Base-by-base conservation (phyloP, 2,888 invertebrate species). In the Cosmia trapezina region DNA sequence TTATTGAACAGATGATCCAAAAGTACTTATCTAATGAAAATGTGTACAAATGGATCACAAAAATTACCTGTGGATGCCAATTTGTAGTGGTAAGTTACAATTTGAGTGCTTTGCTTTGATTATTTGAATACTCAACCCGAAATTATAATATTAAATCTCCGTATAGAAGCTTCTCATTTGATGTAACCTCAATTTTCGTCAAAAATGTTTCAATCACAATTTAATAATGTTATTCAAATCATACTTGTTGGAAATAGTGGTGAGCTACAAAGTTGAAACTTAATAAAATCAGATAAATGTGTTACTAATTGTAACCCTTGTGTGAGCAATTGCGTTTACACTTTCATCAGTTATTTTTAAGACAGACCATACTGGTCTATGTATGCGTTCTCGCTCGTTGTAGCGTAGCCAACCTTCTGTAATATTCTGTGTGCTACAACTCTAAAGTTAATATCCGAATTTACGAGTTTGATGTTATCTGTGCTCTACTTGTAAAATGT, bases 401-500 rank as follows among this genome's bases (percentile, higher is more conserved):
- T 28, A 4, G 37, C 7, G 11, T 9, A 37, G 0, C 2, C 6
- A 8, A 66, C 53, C 77, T 76, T 66, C 76, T 72, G 67, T n/a
- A 41, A 6, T 19, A 28, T 33, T 19, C 54, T 76, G 17, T 76
- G 17, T n/a, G 8, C 28, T 33, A 45, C 14, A 45, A 57, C 22
- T 59, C 19, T 37, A 17, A 73, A 56, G 49, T 76, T 69, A 45
- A 69, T 70, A 78, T 53, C 45, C 1, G 12, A 53, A 37, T 59
- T 74, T 70, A 70, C 28, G 73, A 77, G 43, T 67, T 28, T 33
- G 19, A 56, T 56, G 69, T 68, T 45, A 37, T 68, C 37, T 63
- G 19, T 33, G 43, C 22, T 67, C 76, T 28, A 41, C 68, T 49
- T 22, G 47, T 77, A 33, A 68, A 73, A 77, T 77, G 56, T 49